These are phyloP conservation scores for Heliconius ismenius DNA, from an alignment of 2,888 invertebrate species.

Conservation along the genomic window DNA sequence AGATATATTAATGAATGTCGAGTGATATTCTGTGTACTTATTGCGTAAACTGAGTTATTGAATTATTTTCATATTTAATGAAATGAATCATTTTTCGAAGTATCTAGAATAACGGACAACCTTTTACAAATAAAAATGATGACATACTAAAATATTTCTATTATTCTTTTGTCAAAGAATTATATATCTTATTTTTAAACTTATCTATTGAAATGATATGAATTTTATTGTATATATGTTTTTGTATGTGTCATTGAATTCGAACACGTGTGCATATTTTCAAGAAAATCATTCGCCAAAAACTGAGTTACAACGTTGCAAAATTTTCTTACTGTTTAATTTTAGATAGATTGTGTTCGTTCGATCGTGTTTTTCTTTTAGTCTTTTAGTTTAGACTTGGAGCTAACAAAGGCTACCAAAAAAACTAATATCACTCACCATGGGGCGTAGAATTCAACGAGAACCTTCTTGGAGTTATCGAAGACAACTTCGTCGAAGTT, in stretches of 20 bases:
- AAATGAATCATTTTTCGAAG: conserved; percentile 1
- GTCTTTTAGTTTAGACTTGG: no score
- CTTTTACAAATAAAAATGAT: neutral
- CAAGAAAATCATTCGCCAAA: no score
- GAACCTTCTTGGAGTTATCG: conserved; percentile 92
- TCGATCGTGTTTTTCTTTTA: no score
- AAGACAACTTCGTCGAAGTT: conserved; percentile 97
- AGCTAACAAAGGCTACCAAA: neutral
- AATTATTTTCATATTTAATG: neutral
- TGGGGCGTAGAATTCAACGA: conserved; percentile 99
- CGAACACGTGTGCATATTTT: no score
- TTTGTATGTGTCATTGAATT: no score
- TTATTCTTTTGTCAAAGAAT: neutral
- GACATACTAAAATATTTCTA: neutral
- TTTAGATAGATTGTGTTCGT: no score
- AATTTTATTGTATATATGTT: no score
- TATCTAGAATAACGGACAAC: neutral
- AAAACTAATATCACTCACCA: conserved; percentile 82
- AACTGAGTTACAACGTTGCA: no score
- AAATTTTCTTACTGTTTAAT: no score
- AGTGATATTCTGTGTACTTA: neutral
- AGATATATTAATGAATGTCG: neutral
- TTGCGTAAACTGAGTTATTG: neutral
- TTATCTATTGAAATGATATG: neutral
- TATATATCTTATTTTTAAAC: neutral